A percentile compares a stretch with the other conserved stretches of the same genome.
Evolutionary conservation across 2,113 vertebrate species (phyloP).

Genomic region (Oriolus oriolus): DNA sequence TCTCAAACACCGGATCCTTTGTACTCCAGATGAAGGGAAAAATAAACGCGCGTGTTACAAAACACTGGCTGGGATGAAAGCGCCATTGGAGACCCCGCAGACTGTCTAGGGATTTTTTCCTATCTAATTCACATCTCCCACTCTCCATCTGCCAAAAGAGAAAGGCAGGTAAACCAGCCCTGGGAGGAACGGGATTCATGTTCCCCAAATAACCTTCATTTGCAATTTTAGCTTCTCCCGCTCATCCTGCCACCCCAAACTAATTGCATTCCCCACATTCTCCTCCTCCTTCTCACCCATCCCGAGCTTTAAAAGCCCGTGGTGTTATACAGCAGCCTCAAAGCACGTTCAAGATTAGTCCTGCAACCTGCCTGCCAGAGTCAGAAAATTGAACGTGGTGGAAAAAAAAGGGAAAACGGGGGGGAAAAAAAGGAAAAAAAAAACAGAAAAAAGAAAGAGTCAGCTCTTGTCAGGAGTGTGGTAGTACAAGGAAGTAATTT

Average conservation of each 20-base stretch:
- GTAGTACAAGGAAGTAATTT: constrained; percentile 63
- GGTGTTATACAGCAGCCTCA: neutral
- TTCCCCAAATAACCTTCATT: neutral
- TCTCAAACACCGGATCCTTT: neutral
- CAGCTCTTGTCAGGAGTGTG: constrained; percentile 12
- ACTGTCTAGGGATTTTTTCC: neutral
- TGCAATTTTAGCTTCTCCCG: neutral
- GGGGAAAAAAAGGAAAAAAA: accelerated
- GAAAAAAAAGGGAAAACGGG: neutral
- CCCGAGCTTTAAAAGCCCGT: neutral
- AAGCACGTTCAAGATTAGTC: constrained; percentile 25
- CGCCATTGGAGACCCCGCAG: neutral
- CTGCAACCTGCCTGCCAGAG: constrained; percentile 26
- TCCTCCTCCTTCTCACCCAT: neutral
- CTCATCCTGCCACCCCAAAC: neutral
- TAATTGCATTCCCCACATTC: neutral
- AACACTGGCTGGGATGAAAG: neutral
- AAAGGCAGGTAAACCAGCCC: neutral
- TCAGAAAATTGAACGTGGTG: constrained; percentile 3
- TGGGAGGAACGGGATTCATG: neutral
- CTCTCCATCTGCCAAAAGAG: neutral
- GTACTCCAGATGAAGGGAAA: neutral
- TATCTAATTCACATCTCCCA: neutral
- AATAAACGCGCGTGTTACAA: neutral
- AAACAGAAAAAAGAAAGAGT: neutral